Percentiles rank a stretch among this genome's conserved stretches.
Conservation (phyloP, 1,140 invertebrate species). For the Drosophila guanche region DNA sequence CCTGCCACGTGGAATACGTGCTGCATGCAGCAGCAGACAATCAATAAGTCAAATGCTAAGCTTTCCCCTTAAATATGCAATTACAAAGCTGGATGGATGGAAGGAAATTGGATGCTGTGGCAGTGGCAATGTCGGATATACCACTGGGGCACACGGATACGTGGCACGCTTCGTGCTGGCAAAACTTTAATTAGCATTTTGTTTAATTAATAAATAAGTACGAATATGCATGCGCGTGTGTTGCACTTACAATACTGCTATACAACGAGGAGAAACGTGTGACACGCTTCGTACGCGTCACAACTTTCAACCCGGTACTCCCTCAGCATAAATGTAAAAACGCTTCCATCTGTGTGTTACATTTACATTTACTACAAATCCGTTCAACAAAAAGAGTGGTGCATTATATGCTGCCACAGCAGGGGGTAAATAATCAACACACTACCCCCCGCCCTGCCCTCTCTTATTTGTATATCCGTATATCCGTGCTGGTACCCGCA, state of each 20-base stretch:
- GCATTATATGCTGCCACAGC: conserved; percentile 65
- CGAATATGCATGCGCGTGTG: neutral
- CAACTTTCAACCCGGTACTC: no score
- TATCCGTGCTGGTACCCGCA: conserved; percentile 13
- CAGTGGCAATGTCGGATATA: conserved; percentile 12
- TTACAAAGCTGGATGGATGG: conserved; percentile 9
- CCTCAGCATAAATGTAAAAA: no score
- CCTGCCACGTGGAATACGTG: neutral
- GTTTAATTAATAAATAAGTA: conserved; percentile 73
- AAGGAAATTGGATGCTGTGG: neutral
- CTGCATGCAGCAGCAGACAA: conserved; percentile 23
- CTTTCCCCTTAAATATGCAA: conserved; percentile 56
- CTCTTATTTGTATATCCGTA: conserved; percentile 7
- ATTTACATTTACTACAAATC: conserved; percentile 20
- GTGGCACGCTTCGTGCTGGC: neutral
- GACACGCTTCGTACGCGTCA: no score
- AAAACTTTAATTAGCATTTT: conserved; percentile 66
- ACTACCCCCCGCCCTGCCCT: neutral
- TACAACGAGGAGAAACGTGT: no score
- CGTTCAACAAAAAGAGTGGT: conserved; percentile 64
- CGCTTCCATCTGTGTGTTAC: no score
- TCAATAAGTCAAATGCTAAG: conserved; percentile 61
- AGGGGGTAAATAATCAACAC: conserved; percentile 43
- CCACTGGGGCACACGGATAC: conserved; percentile 19
- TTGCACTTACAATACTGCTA: no score